A percentile compares a stretch with the other conserved stretches of the same genome.
These are phyloP conservation scores for Boloria euphrosyne DNA, from an alignment of 2,888 invertebrate species.

Conservation along the genomic window DNA sequence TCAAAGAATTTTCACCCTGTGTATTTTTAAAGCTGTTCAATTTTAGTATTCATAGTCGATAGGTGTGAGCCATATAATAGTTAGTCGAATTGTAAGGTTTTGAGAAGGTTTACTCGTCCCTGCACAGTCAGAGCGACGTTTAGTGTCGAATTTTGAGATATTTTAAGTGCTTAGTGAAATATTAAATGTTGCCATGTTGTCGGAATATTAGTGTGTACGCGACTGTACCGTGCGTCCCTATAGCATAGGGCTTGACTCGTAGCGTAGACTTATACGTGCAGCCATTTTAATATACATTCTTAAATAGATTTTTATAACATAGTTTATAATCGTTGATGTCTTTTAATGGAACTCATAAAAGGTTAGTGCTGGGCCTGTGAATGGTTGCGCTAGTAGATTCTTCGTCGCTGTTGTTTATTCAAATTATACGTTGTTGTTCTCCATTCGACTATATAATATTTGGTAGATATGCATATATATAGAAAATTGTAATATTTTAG, in stretches of 20 bases:
- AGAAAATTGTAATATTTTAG: neutral
- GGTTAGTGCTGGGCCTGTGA: slow-evolving; percentile 3
- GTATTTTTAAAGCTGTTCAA: neutral
- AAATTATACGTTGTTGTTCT: slow-evolving; percentile 3
- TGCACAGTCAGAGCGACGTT: slow-evolving; percentile 11
- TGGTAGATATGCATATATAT: slow-evolving; percentile 5
- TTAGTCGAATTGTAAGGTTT: slow-evolving; percentile 23
- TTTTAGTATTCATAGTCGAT: slow-evolving; percentile 3
- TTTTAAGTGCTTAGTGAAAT: slow-evolving; percentile 32
- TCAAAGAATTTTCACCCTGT: neutral
- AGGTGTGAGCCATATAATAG: slow-evolving; percentile 10
- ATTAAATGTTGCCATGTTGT: slow-evolving; percentile 38
- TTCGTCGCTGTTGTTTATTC: slow-evolving; percentile 1
- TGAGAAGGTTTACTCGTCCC: slow-evolving; percentile 9
- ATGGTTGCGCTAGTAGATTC: neutral
- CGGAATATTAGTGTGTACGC: slow-evolving; percentile 41
- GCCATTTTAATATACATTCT: slow-evolving; percentile 29
- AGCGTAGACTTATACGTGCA: slow-evolving; percentile 18
- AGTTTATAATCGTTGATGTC: slow-evolving; percentile 37
- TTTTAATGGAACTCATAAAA: slow-evolving; percentile 18
- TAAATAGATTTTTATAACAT: slow-evolving; percentile 38
- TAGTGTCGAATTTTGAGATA: slow-evolving; percentile 22
- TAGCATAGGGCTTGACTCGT: slow-evolving; percentile 16
- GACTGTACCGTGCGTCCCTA: slow-evolving; percentile 48
- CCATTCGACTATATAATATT: neutral